phyloP scores from a whole-genome alignment of 2,888 invertebrate species.

The Ctena decussata region DNA sequence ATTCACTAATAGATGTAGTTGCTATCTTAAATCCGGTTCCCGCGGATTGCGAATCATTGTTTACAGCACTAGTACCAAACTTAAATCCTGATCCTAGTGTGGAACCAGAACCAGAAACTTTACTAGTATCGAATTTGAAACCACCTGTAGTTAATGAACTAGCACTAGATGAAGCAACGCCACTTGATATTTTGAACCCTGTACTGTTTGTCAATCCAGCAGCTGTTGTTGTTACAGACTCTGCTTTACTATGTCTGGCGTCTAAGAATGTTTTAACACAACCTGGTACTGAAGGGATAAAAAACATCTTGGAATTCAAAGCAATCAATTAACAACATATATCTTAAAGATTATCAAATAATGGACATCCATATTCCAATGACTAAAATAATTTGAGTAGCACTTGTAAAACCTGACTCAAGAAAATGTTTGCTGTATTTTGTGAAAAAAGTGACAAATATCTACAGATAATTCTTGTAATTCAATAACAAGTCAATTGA shows the following conservation, averaged over 20 bases:
- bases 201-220: not conserved
- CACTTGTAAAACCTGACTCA: too few relatives aligned
- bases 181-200: constrained; percentile 26
- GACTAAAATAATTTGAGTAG: too few relatives aligned
- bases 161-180: constrained; percentile 8
- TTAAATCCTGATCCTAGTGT: constrained; percentile 30
- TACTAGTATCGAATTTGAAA: constrained; percentile 19
- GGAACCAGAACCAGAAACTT: constrained; percentile 5
- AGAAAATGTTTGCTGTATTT: too few relatives aligned
- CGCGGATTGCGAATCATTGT: not conserved
- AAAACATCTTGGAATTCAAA: not conserved
- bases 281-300: not conserved
- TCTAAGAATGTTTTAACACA: not conserved
- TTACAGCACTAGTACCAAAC: not conserved
- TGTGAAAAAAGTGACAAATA: too few relatives aligned
- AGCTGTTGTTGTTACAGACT: not conserved
- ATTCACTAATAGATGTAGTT: not conserved
- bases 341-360: too few relatives aligned
- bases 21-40: not conserved
- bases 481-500: too few relatives aligned
- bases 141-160: constrained; percentile 15
- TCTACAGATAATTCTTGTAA: too few relatives aligned
- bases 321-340: too few relatives aligned
- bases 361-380: too few relatives aligned
- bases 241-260: not conserved